These are phyloP conservation scores for Ctenomys sociabilis DNA, from an alignment of 2,113 vertebrate genomes.

Conservation along the genomic window DNA sequence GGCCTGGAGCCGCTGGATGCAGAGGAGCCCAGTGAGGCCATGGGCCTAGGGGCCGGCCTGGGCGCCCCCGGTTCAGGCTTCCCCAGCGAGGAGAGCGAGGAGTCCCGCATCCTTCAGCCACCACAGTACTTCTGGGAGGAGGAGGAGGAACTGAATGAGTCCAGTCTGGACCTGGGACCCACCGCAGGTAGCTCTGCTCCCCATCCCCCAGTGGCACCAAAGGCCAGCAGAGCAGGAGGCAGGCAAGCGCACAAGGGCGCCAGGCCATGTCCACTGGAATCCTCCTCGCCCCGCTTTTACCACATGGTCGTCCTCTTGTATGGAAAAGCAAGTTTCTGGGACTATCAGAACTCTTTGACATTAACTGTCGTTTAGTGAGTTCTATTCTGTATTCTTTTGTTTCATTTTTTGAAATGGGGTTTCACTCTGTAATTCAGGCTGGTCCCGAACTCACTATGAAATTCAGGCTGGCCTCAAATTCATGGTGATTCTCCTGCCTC, in stretches of 20 bases:
- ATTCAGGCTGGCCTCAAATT: not conserved
- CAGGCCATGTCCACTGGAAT: not conserved
- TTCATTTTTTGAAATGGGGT: not conserved
- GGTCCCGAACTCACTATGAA: not conserved
- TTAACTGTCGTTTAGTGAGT: not conserved
- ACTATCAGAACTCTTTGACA: not conserved
- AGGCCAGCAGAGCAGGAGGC: not conserved
- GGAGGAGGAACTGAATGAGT: slow-evolving; percentile 85
- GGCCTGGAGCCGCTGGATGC: slow-evolving; percentile 82
- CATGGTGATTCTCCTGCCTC: not conserved
- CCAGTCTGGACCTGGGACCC: slow-evolving; percentile 85
- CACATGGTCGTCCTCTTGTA: accelerated
- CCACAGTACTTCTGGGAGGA: slow-evolving; percentile 90
- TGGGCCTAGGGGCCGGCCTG: slow-evolving; percentile 78
- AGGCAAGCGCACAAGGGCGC: no score
- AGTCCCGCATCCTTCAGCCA: slow-evolving; percentile 87
- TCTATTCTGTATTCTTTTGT: not conserved
- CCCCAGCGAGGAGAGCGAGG: slow-evolving; percentile 91
- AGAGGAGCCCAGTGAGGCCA: slow-evolving; percentile 76
- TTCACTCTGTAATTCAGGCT: not conserved
- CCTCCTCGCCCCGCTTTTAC: not conserved
- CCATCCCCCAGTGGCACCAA: not conserved
- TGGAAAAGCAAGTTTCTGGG: not conserved
- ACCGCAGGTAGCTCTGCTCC: slow-evolving; percentile 84
- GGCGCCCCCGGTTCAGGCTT: slow-evolving; percentile 92